Percentiles rank a stretch among this genome's conserved stretches.
Conservation (phyloP, 1,140 invertebrate genomes). For the Sminthurides bifidus region DNA sequence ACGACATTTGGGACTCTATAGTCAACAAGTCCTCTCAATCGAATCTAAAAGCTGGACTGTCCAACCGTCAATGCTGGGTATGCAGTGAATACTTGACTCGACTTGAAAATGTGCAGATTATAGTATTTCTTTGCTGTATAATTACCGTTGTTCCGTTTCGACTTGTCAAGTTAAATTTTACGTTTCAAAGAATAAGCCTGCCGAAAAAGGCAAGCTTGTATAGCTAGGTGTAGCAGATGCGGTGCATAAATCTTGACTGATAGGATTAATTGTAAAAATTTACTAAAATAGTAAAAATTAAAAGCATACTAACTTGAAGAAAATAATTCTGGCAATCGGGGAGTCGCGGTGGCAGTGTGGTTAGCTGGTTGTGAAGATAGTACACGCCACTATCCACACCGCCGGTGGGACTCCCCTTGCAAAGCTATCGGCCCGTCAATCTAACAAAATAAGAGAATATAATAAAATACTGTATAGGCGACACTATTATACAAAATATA, state of each 20-base stretch:
- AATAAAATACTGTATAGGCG: background rate
- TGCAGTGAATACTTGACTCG: background rate
- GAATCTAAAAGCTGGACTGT: too few species aligned
- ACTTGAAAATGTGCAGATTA: background rate
- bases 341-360: slow-evolving; percentile 86
- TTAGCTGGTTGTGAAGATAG: slow-evolving; percentile 88
- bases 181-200: too few species aligned
- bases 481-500: too few species aligned
- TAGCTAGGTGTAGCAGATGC: too few species aligned
- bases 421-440: slow-evolving; percentile 18
- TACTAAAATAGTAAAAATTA: too few species aligned
- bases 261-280: too few species aligned
- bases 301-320: too few species aligned
- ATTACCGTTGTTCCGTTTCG: background rate
- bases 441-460: background rate
- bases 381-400: slow-evolving; percentile 89
- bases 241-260: too few species aligned
- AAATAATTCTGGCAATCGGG: slow-evolving; percentile 33
- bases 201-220: too few species aligned
- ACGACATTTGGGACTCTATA: slow-evolving; percentile 60
- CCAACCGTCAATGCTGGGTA: too few species aligned
- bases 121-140: background rate
- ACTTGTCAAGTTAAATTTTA: too few species aligned
- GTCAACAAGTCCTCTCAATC: background rate
- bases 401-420: slow-evolving; percentile 47